Evolutionary conservation across 2,113 vertebrate genomes (phyloP).

Genomic region (Notothenia rossii): DNA sequence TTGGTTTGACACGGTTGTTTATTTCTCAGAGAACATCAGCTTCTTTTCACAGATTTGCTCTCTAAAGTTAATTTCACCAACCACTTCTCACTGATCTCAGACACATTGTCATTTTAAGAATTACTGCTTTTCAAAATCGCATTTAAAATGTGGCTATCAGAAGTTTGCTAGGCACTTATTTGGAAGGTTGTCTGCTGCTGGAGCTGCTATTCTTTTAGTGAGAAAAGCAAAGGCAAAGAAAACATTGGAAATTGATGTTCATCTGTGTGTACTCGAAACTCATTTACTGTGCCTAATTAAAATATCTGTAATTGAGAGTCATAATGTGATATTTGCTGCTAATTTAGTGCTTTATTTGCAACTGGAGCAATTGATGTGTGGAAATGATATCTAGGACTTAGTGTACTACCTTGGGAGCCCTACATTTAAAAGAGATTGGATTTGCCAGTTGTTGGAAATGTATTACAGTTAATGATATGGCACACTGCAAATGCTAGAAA

Average conservation of each 20-base stretch:
- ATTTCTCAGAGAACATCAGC: not conserved
- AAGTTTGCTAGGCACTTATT: not conserved
- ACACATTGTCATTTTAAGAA: constrained; percentile 28
- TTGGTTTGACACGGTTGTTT: constrained; percentile 16
- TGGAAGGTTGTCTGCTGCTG: not conserved
- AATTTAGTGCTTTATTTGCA: constrained; percentile 56
- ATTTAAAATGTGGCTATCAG: constrained; percentile 9
- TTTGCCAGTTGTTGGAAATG: constrained; percentile 38
- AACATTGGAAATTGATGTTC: constrained; percentile 23
- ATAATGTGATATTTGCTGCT: constrained; percentile 54
- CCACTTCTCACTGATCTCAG: constrained; percentile 1
- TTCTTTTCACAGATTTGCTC: constrained; percentile 21
- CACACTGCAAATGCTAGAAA: constrained; percentile 36
- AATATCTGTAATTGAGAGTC: constrained; percentile 44
- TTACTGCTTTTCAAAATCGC: constrained; percentile 13
- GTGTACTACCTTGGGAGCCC: constrained; percentile 49
- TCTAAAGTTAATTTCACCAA: constrained; percentile 1
- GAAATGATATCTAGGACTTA: constrained; percentile 41
- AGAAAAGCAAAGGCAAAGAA: not conserved
- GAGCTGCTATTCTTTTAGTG: not conserved
- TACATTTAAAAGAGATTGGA: constrained; percentile 16
- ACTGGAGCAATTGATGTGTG: constrained; percentile 55
- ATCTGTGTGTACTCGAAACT: constrained; percentile 37
- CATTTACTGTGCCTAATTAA: constrained; percentile 57
- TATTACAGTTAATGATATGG: constrained; percentile 23